Conservation (phyloP, 2,797 vertebrate genomes). For the Takifugu rubripes region DNA sequence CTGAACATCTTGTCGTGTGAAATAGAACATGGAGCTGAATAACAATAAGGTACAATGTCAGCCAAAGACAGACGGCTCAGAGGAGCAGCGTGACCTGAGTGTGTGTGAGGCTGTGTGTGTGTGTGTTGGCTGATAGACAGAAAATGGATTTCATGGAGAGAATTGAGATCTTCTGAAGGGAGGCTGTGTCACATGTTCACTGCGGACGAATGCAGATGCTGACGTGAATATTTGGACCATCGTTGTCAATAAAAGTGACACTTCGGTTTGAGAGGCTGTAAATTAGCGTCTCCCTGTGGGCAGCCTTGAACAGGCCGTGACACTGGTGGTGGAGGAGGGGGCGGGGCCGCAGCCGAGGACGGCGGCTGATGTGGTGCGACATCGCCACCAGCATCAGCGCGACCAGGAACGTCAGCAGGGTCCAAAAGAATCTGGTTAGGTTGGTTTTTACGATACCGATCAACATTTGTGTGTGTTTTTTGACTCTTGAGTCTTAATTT, state of each 20-base stretch:
- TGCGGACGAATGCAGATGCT: constrained; percentile 1
- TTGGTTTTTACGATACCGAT: too few species aligned
- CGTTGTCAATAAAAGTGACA: too few species aligned
- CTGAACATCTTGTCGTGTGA: constrained; percentile 39
- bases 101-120: constrained; percentile 6
- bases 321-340: not conserved
- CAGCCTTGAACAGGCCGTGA: not conserved
- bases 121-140: not conserved
- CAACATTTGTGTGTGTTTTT: too few species aligned
- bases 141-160: not conserved
- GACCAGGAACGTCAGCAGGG: too few species aligned
- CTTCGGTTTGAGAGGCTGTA: not conserved
- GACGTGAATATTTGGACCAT: constrained; percentile 4
- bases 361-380: constrained; percentile 1
- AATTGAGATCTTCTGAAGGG: constrained; percentile 3
- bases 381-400: not conserved
- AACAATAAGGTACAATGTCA: constrained; percentile 60
- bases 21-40: constrained; percentile 48
- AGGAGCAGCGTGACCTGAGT: constrained; percentile 24
- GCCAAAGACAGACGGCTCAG: constrained; percentile 59
- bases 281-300: constrained; percentile 1
- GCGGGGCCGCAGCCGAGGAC: not conserved
- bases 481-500: too few species aligned
- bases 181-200: not conserved
- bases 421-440: too few species aligned